These are phyloP conservation scores for Pangasius larnaudii DNA, from an alignment of 2,797 vertebrate genomes.

Conservation along the genomic window DNA sequence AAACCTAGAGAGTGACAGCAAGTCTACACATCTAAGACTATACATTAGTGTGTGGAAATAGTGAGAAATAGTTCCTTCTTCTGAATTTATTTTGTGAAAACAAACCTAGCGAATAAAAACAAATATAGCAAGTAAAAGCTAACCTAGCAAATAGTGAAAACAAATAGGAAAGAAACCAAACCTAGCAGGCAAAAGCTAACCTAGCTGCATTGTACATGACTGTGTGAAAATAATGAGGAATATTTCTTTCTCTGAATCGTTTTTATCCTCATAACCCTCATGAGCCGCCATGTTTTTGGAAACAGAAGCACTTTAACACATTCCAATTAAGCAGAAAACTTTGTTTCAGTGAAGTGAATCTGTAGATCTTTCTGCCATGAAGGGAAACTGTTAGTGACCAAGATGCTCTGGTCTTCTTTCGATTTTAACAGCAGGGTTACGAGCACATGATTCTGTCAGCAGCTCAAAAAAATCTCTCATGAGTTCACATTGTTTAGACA, in stretches of 20 bases:
- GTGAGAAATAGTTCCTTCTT: background rate
- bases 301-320: background rate
- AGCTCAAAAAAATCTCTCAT: slow-evolving; percentile 8
- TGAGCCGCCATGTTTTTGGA: background rate
- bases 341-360: background rate
- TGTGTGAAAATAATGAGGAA: background rate
- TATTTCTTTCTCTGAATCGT: background rate
- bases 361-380: background rate
- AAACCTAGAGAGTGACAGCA: background rate
- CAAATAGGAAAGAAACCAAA: background rate
- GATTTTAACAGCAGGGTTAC: background rate
- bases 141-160: background rate
- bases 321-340: background rate
- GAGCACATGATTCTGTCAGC: background rate
- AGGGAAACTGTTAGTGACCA: background rate
- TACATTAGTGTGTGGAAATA: too few species aligned
- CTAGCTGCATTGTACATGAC: background rate
- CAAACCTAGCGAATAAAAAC: background rate
- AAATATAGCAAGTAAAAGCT: background rate
- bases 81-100: background rate
- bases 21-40: too few species aligned
- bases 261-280: background rate
- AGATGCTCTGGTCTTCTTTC: background rate
- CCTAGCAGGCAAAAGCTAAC: background rate
- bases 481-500: background rate